A percentile compares a stretch with the other conserved stretches of the same genome.
Evolutionary conservation across 2,113 vertebrate genomes (phyloP).

Genomic region (Malurus melanocephalus): DNA sequence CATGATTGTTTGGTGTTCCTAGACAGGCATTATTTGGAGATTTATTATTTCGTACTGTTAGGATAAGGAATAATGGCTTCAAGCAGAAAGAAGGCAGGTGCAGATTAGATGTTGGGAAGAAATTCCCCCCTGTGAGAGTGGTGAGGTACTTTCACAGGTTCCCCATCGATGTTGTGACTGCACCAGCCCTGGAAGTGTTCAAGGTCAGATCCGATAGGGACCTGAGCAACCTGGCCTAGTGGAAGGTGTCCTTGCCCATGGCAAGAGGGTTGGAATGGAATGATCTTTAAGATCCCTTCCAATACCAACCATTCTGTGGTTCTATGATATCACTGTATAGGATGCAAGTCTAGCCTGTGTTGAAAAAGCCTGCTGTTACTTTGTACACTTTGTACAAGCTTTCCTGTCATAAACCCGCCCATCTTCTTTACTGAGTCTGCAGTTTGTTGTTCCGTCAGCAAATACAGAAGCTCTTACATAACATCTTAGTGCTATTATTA

Average conservation of each 20-base stretch:
- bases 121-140: not conserved
- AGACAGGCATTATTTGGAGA: not conserved
- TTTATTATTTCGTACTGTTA: not conserved
- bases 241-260: not conserved
- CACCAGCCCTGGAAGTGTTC: not conserved
- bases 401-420: not conserved
- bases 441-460: not conserved
- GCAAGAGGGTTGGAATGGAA: not conserved
- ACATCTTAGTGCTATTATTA: not conserved
- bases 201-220: not conserved
- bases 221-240: not conserved
- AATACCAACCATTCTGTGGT: not conserved
- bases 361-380: not conserved
- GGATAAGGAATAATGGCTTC: not conserved
- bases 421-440: not conserved
- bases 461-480: not conserved
- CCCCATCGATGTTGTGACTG: not conserved
- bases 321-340: not conserved
- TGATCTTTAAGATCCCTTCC: not conserved
- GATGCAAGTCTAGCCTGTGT: not conserved
- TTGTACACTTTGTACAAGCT: not conserved
- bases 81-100: not conserved
- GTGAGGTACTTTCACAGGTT: not conserved
- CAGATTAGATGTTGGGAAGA: not conserved
- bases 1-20: not conserved